Percentiles rank a stretch among this genome's conserved stretches.
phyloP scores from a whole-genome alignment of 2,888 invertebrate species.

The Coelopa pilipes region DNA sequence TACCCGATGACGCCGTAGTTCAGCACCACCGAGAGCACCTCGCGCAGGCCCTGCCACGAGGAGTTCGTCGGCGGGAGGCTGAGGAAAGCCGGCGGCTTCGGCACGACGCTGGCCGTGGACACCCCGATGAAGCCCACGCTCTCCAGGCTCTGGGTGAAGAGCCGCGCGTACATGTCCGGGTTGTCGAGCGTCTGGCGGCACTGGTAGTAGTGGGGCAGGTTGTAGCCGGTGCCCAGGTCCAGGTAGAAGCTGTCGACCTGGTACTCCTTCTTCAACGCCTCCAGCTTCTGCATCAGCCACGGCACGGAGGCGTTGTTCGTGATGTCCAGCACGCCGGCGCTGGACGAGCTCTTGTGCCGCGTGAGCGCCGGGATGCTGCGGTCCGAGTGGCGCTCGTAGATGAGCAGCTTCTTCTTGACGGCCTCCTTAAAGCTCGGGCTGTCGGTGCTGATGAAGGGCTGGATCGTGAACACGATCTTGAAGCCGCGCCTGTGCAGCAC shows the following conservation, averaged over 20 bases:
- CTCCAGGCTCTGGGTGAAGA: constrained; percentile 70
- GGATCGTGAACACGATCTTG: constrained; percentile 86
- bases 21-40: constrained; percentile 86
- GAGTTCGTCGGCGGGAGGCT: constrained; percentile 87
- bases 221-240: constrained; percentile 84
- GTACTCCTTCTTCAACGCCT: constrained; percentile 76
- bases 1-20: constrained; percentile 92
- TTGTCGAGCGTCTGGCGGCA: constrained; percentile 79
- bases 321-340: constrained; percentile 87
- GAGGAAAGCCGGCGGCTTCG: constrained; percentile 86
- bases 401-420: constrained; percentile 78
- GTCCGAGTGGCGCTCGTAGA: constrained; percentile 83
- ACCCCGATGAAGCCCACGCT: constrained; percentile 78
- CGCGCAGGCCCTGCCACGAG: constrained; percentile 85
- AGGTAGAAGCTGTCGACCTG: constrained; percentile 87
- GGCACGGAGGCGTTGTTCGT: constrained; percentile 83
- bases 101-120: constrained; percentile 83
- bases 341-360: constrained; percentile 81
- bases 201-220: constrained; percentile 87
- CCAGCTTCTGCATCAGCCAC: constrained; percentile 82
- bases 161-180: constrained; percentile 84
- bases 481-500: constrained; percentile 86
- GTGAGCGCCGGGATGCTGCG: constrained; percentile 84
- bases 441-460: constrained; percentile 90
- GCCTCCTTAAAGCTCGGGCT: constrained; percentile 85